Conservation (phyloP, 2,113 vertebrate genomes). For the Ceuthmochares aereus region DNA sequence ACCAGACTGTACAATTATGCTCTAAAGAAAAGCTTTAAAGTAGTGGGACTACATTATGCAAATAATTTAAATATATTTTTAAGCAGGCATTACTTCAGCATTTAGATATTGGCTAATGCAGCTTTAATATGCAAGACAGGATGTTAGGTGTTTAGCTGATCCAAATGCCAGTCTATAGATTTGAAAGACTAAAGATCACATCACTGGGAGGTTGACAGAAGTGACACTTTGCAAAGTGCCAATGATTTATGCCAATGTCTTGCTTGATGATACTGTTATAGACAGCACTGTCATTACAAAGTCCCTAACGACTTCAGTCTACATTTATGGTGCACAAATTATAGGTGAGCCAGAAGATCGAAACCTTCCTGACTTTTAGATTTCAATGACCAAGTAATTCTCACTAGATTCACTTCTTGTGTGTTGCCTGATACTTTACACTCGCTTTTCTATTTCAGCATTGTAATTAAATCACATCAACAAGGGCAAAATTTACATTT, state of each 20-base stretch:
- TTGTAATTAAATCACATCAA: not conserved
- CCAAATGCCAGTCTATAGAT: slow-evolving; percentile 99
- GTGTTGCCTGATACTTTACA: slow-evolving; percentile 18
- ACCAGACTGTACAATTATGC: slow-evolving; percentile 34
- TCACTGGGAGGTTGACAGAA: slow-evolving; percentile 92
- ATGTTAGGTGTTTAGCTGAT: slow-evolving; percentile 86
- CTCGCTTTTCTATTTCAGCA: not conserved
- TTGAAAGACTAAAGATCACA: slow-evolving; percentile 99
- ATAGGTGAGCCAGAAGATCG: slow-evolving; percentile 88
- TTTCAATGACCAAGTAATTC: slow-evolving; percentile 76
- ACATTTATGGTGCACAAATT: slow-evolving; percentile 90
- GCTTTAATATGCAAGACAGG: slow-evolving; percentile 92
- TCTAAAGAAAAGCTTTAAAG: slow-evolving; percentile 65
- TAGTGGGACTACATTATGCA: slow-evolving; percentile 77
- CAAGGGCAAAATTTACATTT: not conserved
- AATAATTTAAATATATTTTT: slow-evolving; percentile 82
- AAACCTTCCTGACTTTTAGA: slow-evolving; percentile 82
- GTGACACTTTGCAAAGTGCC: slow-evolving; percentile 93
- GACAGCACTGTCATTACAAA: slow-evolving; percentile 97
- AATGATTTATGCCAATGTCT: slow-evolving; percentile 97
- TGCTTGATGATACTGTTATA: slow-evolving; percentile 91
- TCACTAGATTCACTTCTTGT: slow-evolving; percentile 58
- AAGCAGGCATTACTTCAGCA: slow-evolving; percentile 81
- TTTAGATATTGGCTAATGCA: slow-evolving; percentile 81
- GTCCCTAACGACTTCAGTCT: slow-evolving; percentile 82